Evolutionary conservation across 1,140 invertebrate species (phyloP).

Genomic region (Drosophila albomicans): DNA sequence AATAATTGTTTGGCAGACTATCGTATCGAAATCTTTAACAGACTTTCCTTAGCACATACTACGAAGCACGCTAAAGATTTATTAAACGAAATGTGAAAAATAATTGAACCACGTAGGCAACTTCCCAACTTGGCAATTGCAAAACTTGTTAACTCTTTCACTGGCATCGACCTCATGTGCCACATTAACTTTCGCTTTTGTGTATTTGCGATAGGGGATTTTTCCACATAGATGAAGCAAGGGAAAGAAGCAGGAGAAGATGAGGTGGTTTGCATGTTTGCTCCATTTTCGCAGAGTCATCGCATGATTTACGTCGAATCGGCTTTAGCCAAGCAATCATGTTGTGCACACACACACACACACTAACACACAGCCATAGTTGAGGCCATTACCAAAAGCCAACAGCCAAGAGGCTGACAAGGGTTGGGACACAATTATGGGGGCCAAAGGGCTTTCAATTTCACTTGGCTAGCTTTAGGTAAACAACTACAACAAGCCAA

Average conservation of each 20-base stretch:
- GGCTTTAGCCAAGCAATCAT: constrained; percentile 66
- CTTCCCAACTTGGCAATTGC: constrained; percentile 11
- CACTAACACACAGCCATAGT: constrained; percentile 16
- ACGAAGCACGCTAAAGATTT: constrained; percentile 56
- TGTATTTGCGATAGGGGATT: constrained; percentile 16
- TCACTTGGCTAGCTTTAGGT: constrained; percentile 77
- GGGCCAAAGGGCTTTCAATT: constrained; percentile 72
- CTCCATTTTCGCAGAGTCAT: constrained; percentile 68
- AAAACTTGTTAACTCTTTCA: constrained; percentile 63
- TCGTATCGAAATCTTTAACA: no score
- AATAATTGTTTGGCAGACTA: no score
- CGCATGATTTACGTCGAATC: constrained; percentile 76
- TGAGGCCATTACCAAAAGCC: constrained; percentile 57
- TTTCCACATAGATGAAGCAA: not conserved
- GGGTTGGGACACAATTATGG: constrained; percentile 72
- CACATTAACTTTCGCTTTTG: constrained; percentile 76
- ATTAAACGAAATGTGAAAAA: constrained; percentile 74
- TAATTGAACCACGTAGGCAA: constrained; percentile 73
- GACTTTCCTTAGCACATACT: no score
- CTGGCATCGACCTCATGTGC: constrained; percentile 47
- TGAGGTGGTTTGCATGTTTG: constrained; percentile 32
- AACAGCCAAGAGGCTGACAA: constrained; percentile 21
- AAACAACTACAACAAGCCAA: constrained; percentile 58
- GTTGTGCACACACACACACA: constrained; percentile 50
- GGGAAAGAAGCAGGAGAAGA: no score